Base-by-base conservation (phyloP, 2,888 invertebrate species). In the Timandra comae region DNA sequence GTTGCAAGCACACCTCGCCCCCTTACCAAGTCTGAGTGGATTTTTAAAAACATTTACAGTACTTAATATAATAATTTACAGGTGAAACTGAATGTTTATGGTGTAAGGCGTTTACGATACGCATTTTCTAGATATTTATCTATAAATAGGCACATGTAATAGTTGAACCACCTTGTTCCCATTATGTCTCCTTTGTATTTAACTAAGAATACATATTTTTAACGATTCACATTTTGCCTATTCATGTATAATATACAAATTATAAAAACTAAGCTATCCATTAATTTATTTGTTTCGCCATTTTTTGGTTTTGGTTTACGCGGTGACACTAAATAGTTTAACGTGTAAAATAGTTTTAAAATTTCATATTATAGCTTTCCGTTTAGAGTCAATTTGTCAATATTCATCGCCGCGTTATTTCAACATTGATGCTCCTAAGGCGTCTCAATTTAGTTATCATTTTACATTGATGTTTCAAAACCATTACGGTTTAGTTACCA, bases 181-280 rank as follows among this genome's bases (percentile, higher is more conserved):
- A 55, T 61, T 43, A 54, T 46, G 49, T 63, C 55, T 68, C 50
- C 72, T 60, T 68, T 72, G 65, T 80, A 78, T 70, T 68, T 70
- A 7, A 9, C 62, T 76, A 75, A 70, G 65, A 70, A 66, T 76
- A 73, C 71, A 72, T 76, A 71, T 78, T 81, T 77, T 78, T 75
- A 78, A 77, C 72, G 64, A 77, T 74, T 79, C 82, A 84, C 84
- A 71, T 77, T 81, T 82, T 81, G 80, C 77, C 81, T 82, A 82
- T 81, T 81, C 81, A 76, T 82, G 78, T 80, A 75, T 79, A 75
- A 80, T 81, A 82, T 82, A 82, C 76, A 79, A 72, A 81, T 74
- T 77, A 74, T 57, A 74, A 75, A 77, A 68, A 72, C 60, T 67
- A 73, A 68, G 72, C 60, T 67, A 73, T 62, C 62, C 59, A 49